These are phyloP conservation scores for Drosophila cognata DNA, from an alignment of 2,888 invertebrate genomes.

Conservation along the genomic window DNA sequence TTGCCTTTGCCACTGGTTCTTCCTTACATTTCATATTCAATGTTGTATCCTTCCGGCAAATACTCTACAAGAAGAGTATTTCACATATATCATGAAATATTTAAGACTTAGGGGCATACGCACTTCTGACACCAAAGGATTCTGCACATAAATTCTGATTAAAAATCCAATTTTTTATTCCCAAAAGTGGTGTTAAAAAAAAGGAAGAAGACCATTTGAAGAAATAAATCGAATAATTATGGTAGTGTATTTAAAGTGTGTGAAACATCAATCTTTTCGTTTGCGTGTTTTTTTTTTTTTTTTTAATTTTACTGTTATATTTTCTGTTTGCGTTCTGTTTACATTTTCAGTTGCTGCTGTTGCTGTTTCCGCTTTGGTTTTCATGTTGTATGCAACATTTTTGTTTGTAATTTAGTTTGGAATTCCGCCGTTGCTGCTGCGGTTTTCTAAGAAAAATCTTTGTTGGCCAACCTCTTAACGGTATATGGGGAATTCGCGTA, in stretches of 20 bases:
- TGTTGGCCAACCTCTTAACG: slow-evolving; percentile 66
- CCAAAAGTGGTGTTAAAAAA: neutral
- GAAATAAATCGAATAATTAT: neutral
- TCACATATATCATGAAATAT: neutral
- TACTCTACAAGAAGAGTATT: slow-evolving; percentile 13
- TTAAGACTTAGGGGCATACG: fast-evolving
- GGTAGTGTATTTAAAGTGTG: neutral
- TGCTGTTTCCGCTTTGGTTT: slow-evolving; percentile 77
- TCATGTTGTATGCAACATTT: slow-evolving; percentile 72
- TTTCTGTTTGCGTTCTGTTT: slow-evolving; percentile 55
- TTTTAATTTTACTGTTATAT: slow-evolving; percentile 6
- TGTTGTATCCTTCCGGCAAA: neutral
- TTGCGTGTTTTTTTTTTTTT: slow-evolving; percentile 1
- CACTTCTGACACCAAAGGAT: neutral
- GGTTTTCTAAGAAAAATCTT: slow-evolving; percentile 78
- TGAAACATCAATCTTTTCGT: neutral
- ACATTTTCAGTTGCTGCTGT: slow-evolving; percentile 73
- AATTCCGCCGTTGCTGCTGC: slow-evolving; percentile 62
- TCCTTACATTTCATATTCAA: slow-evolving; percentile 65
- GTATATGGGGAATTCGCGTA: slow-evolving; percentile 59
- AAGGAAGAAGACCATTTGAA: too few relatives aligned
- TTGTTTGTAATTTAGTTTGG: slow-evolving; percentile 80
- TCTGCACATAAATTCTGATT: neutral
- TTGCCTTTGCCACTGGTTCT: slow-evolving; percentile 25
- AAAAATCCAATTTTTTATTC: neutral